Base-by-base conservation (phyloP, 2,888 invertebrate species). In the Leucoma salicis region DNA sequence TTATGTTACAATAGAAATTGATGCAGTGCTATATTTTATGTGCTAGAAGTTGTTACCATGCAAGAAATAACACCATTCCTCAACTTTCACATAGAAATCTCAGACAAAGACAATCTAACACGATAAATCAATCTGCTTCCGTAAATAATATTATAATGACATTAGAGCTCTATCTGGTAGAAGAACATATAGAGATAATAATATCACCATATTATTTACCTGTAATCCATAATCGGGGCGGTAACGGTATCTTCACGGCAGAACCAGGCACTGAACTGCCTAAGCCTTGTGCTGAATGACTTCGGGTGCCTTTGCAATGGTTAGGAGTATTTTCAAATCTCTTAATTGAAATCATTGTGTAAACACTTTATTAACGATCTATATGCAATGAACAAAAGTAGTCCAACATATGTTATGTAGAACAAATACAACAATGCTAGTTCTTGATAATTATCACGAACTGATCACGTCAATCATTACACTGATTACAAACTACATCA, bases 151-250 rank as follows among this genome's bases (percentile, higher is more conserved):
- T n/a, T n/a, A n/a, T n/a, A n/a, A n/a, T n/a, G n/a, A n/a, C n/a
- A n/a, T 21, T 21, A 21, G 2, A 3, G 6, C 5, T 21, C 5
- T 21, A 21, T 21, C 8, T 21, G 21, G 5, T 21, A 21, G 6
- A 21, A 21, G 7, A 5, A 21, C 8, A 21, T 8, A 21, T 8
- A 6, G 21, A 5, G 21, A 21, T 4, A 1, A 21, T 21, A 21
- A 8, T 21, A 21, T 21, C 7, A 4, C 8, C 6, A 21, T 4
- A 21, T 21, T 21, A 8, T 21, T 21, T 75, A 87, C 90, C 90
- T 77, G 88, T 86, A 46, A 86, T 82, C 85, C 86, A 88, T 60
- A 84, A 70, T 66, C 85, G 81, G 59, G 90, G 90, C 51, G 90
- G 90, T 64, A 89, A 75, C 66, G 90, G 90, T 78, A 90, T 86